phyloP scores from a whole-genome alignment of 2,113 vertebrate species.

The Pelusios castaneus region DNA sequence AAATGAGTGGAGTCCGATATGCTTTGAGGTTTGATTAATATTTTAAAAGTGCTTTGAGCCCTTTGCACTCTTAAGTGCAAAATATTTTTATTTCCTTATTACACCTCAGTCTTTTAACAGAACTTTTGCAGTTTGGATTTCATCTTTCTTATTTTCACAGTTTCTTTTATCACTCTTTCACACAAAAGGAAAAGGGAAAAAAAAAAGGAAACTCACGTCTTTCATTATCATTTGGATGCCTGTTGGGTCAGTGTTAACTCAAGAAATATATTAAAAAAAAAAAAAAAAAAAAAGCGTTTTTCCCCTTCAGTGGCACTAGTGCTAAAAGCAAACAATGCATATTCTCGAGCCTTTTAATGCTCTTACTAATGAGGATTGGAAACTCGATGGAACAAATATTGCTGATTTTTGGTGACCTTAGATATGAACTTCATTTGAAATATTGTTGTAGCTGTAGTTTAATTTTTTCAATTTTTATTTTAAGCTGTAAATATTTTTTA shows the following conservation, averaged over 20 bases:
- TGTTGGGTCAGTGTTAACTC: not conserved
- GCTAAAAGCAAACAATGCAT: not conserved
- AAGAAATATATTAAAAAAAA: too few species aligned
- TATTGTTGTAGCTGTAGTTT: not conserved
- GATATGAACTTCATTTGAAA: not conserved
- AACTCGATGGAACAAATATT: not conserved
- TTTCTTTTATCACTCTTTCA: not conserved
- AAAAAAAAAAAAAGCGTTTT: not conserved
- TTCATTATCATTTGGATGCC: not conserved
- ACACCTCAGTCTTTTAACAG: not conserved
- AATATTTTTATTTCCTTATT: not conserved
- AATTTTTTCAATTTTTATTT: conserved; percentile 13
- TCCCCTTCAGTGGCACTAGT: not conserved
- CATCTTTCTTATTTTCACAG: not conserved
- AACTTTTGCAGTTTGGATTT: not conserved
- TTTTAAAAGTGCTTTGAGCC: not conserved
- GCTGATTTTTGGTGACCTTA: conserved; percentile 7
- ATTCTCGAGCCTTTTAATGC: not conserved
- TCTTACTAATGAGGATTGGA: not conserved
- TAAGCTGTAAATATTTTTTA: conserved; percentile 5
- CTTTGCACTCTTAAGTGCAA: not conserved
- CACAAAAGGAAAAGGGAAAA: too few species aligned
- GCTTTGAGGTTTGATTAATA: not conserved
- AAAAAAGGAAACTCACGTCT: not conserved
- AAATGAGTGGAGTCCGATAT: not conserved